These are phyloP conservation scores for Muntiacus reevesi DNA, from an alignment of 2,113 vertebrate genomes.

Conservation along the genomic window DNA sequence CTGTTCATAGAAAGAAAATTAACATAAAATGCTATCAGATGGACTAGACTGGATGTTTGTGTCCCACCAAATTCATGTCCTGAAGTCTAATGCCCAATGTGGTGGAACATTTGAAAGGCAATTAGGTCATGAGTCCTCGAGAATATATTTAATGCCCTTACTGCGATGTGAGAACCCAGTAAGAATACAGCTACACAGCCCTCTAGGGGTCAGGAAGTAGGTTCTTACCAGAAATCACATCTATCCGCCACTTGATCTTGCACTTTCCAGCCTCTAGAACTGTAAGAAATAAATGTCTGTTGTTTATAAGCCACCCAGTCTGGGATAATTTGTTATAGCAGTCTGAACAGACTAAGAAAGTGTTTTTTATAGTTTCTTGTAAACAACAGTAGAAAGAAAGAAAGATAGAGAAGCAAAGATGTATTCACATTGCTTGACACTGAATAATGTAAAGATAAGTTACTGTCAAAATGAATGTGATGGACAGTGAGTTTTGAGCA, in stretches of 20 bases:
- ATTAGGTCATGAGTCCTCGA: neutral
- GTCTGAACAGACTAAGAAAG: neutral
- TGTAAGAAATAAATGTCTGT: neutral
- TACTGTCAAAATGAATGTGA: neutral
- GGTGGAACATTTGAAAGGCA: neutral
- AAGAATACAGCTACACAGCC: neutral
- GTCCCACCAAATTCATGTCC: neutral
- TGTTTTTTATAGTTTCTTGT: neutral
- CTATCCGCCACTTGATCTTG: neutral
- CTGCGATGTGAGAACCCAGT: neutral
- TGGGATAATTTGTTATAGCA: neutral
- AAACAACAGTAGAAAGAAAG: neutral
- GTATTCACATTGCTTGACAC: neutral
- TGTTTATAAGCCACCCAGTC: neutral
- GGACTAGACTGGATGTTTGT: neutral
- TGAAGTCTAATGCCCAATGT: neutral
- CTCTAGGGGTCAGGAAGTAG: neutral
- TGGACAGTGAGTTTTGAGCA: neutral
- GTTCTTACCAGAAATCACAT: neutral
- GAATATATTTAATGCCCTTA: neutral
- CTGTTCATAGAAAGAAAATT: slow-evolving; percentile 34
- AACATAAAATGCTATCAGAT: neutral
- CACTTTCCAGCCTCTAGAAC: neutral
- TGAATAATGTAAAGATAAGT: neutral
- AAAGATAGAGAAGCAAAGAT: neutral